phyloP scores from a whole-genome alignment of 2,888 invertebrate species.

The Parthenolecanium corni region DNA sequence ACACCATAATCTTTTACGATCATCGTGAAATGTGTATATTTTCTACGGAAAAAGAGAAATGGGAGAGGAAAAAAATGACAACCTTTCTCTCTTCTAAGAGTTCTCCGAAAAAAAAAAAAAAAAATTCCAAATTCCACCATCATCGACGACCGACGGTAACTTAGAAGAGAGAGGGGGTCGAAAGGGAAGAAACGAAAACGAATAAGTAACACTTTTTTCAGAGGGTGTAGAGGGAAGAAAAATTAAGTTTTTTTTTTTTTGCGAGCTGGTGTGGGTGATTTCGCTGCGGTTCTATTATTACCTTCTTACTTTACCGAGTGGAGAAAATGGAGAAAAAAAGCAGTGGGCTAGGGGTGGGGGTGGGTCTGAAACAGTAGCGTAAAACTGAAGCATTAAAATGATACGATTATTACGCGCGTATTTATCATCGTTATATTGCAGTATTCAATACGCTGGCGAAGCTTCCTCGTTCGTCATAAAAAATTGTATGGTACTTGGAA shows the following conservation, averaged over 20 bases:
- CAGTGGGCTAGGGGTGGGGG: not conserved
- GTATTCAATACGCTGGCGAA: no score
- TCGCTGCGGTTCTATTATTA: slow-evolving; percentile 1
- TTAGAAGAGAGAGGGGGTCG: no score
- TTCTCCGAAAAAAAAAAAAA: not conserved
- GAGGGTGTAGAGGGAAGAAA: not conserved
- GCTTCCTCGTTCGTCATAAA: no score
- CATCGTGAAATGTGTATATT: slow-evolving; percentile 12
- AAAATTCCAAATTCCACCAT: not conserved
- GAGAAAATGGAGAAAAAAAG: no score
- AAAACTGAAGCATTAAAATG: slow-evolving; percentile 16
- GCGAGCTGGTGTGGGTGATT: not conserved
- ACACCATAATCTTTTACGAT: slow-evolving; percentile 24
- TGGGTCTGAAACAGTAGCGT: not conserved
- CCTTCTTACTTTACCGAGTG: not conserved
- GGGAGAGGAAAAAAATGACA: not conserved
- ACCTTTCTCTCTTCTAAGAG: not conserved
- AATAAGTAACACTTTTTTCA: no score
- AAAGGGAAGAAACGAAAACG: no score
- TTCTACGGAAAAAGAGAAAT: no score
- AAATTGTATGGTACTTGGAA: no score
- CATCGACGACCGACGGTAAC: not conserved
- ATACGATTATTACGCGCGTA: slow-evolving; percentile 18
- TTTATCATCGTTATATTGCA: slow-evolving; percentile 14
- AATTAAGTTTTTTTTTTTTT: slow-evolving; percentile 3